Evolutionary conservation across 2,888 invertebrate species (phyloP).

Genomic region (Heliconius erato): DNA sequence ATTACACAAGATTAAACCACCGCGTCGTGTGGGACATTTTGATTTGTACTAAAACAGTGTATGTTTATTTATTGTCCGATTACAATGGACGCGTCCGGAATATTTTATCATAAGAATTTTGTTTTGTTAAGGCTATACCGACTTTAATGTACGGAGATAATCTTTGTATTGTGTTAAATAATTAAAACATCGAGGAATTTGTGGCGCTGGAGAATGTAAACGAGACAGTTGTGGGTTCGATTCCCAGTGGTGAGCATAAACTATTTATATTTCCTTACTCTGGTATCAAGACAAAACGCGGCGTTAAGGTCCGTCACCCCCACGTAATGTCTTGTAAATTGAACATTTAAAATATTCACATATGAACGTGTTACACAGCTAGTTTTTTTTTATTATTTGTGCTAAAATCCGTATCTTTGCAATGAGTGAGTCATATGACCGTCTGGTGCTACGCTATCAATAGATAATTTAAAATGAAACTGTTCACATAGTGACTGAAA

Average conservation of each 20-base stretch:
- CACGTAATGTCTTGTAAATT: no score
- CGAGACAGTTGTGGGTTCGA: no score
- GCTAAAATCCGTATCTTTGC: not conserved
- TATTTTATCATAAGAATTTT: constrained; percentile 19
- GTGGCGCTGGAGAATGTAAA: no score
- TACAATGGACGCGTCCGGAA: constrained; percentile 30
- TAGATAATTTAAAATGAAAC: not conserved
- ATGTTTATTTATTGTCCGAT: constrained; percentile 51
- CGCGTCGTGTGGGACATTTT: constrained; percentile 53
- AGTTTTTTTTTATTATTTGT: not conserved
- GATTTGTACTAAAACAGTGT: constrained; percentile 46
- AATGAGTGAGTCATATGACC: not conserved
- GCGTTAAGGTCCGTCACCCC: no score
- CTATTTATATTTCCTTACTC: no score
- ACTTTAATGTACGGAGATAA: not conserved
- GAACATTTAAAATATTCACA: no score
- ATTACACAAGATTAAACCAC: constrained; percentile 27
- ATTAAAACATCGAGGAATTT: not conserved
- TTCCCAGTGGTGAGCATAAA: no score
- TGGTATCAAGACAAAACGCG: no score
- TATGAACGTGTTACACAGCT: no score
- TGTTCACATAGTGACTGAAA: not conserved
- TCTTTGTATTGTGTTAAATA: not conserved
- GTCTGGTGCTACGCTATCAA: not conserved
- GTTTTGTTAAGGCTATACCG: constrained; percentile 8